Evolutionary conservation across 2,888 invertebrate species (phyloP), one percentile per base, ranked within the genome.

Genomic region (Uloborus plumipes): DNA sequence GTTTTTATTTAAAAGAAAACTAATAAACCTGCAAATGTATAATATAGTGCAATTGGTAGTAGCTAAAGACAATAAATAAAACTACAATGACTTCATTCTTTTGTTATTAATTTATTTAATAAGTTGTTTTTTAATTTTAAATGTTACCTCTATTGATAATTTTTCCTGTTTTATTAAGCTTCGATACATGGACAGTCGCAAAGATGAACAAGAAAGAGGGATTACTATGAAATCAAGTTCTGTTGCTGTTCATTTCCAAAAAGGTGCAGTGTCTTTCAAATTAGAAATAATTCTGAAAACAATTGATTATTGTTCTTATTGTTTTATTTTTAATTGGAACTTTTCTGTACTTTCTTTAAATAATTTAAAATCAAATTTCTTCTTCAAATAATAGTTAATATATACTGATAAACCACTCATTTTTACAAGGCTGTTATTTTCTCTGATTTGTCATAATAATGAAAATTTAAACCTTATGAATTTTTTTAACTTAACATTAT

Each of bases 191-290:
- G 99, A 99, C 89, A 97, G 96, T 88, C 91, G 98, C 75, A 93
- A 94, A 74, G 99, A 99, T 90, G 99, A 99, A 89, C 99, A 99
- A 89, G 93, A 94, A 88, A 91, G 99, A 83, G 99, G 99, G 59
- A 99, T 99, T 67, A 99, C 99, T 0, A 99, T 99, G 99, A 99
- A 99, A 89, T 97, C 98, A 78, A 97, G 97, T 89, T 94, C 96
- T 83, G 97, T 99, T 84, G 93, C 97, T 0, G 90, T 99, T 16
- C 92, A 93, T 85, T 95, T 94, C 88, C 89, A 86, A 15, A 86
- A 86, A 86, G 88, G 89, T 88, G 86, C 16, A 20, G 22, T 11
- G 16, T 15, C 20, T 20, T 58, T 1, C 3, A 16, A n/a, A 53
- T 53, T 16, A 53, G 15, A 53, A 53, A 53, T 53, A 53, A 2